These are phyloP conservation scores for Polyodon spathula DNA, from an alignment of 2,113 vertebrate species.

Conservation along the genomic window DNA sequence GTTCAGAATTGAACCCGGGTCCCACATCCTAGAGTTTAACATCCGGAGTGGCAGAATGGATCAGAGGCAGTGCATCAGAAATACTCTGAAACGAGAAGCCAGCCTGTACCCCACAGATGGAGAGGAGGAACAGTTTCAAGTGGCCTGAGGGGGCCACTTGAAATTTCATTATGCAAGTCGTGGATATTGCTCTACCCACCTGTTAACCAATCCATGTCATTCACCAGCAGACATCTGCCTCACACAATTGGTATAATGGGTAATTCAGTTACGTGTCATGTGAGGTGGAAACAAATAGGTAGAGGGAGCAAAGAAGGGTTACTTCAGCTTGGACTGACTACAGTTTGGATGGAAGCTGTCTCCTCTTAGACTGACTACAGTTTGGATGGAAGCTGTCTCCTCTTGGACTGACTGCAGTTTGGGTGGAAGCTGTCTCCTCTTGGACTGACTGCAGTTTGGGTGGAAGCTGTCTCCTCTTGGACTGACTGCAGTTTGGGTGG, in stretches of 20 bases:
- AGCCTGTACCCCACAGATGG: neutral
- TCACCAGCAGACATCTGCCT: conserved; percentile 8
- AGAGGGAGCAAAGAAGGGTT: neutral
- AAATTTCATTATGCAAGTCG: conserved; percentile 10
- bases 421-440: no score
- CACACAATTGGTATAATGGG: neutral
- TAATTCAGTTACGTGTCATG: conserved; percentile 14
- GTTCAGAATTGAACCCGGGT: no score
- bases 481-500: neutral
- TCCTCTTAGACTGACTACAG: neutral
- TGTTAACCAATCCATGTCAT: conserved; percentile 8
- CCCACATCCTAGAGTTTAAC: no score
- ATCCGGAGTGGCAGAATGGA: no score
- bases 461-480: neutral
- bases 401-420: neutral
- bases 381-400: no score
- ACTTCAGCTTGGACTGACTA: neutral
- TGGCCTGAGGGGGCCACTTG: conserved; percentile 10
- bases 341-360: no score
- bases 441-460: neutral
- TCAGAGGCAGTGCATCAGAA: no score
- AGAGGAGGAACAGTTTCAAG: conserved; percentile 9
- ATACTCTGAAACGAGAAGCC: no score
- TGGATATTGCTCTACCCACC: conserved; percentile 11
- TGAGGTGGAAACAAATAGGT: neutral